phyloP scores from a whole-genome alignment of 1,140 invertebrate species.

The Pogonognathellus flavescens region DNA sequence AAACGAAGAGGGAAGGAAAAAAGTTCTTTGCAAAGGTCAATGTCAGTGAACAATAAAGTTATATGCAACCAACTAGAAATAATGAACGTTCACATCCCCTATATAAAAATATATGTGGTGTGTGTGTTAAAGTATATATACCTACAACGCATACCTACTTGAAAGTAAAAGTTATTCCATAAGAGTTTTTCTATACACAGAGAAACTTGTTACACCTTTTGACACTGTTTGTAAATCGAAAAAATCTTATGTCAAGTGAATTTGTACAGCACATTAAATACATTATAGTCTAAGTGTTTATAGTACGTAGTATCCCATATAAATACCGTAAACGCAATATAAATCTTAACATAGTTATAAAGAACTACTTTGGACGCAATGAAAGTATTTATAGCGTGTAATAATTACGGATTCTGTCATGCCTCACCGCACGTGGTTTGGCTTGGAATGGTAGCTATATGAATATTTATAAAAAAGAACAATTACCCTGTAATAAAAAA shows the following conservation, averaged over 20 bases:
- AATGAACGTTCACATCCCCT: neutral
- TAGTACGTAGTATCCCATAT: neutral
- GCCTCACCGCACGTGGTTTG: neutral
- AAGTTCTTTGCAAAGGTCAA: constrained; percentile 41
- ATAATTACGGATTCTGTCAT: neutral
- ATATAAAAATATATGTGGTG: neutral
- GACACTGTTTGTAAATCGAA: constrained; percentile 41
- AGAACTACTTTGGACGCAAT: no score
- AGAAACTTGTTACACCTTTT: constrained; percentile 37
- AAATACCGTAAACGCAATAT: neutral
- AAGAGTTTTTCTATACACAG: neutral
- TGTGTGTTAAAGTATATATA: neutral
- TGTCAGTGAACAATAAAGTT: neutral
- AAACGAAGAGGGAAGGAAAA: constrained; percentile 16
- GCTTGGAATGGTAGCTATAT: neutral
- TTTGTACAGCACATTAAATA: constrained; percentile 13
- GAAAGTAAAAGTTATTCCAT: neutral
- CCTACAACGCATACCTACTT: neutral
- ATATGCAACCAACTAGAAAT: constrained; percentile 21
- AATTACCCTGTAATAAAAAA: no score
- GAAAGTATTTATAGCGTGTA: no score
- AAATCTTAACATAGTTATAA: neutral
- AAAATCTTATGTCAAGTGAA: constrained; percentile 30
- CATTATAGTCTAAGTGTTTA: neutral
- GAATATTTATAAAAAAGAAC: constrained; percentile 14